These are phyloP conservation scores for Drepana falcataria DNA, from an alignment of 2,888 invertebrate species.

Conservation along the genomic window DNA sequence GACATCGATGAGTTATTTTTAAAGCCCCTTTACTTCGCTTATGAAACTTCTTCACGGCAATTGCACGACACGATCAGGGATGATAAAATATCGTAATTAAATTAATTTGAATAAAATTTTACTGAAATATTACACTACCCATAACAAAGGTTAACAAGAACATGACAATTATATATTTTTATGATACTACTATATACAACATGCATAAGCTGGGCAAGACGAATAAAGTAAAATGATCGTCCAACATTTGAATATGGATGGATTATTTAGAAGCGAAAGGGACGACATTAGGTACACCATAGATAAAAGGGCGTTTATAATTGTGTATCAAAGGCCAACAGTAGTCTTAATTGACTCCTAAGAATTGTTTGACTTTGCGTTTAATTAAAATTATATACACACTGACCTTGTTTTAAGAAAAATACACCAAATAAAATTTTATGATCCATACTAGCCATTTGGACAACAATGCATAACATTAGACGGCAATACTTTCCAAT, in stretches of 20 bases:
- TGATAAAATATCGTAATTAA: slow-evolving; percentile 35
- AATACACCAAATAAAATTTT: slow-evolving; percentile 41
- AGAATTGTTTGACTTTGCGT: slow-evolving; percentile 23
- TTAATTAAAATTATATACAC: slow-evolving; percentile 16
- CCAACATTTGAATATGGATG: slow-evolving; percentile 68
- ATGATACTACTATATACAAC: slow-evolving; percentile 67
- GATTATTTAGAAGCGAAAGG: slow-evolving; percentile 62
- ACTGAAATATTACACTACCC: slow-evolving; percentile 61
- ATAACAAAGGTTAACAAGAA: slow-evolving; percentile 72
- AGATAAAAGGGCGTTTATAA: slow-evolving; percentile 36
- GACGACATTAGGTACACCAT: slow-evolving; percentile 48
- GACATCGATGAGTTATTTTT: slow-evolving; percentile 46
- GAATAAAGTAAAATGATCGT: slow-evolving; percentile 58
- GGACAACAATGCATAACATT: slow-evolving; percentile 57
- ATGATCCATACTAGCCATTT: slow-evolving; percentile 48
- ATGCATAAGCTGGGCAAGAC: slow-evolving; percentile 74
- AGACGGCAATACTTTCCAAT: slow-evolving; percentile 70
- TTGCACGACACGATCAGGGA: slow-evolving; percentile 38
- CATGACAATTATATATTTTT: slow-evolving; percentile 54
- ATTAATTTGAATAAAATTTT: slow-evolving; percentile 35
- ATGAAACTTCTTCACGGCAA: slow-evolving; percentile 40
- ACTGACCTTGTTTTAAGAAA: slow-evolving; percentile 36
- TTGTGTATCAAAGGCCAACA: slow-evolving; percentile 44
- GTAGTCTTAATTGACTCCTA: slow-evolving; percentile 53
- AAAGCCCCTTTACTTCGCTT: slow-evolving; percentile 39